phyloP scores from a whole-genome alignment of 2,797 vertebrate species.

The Ispidina picta region DNA sequence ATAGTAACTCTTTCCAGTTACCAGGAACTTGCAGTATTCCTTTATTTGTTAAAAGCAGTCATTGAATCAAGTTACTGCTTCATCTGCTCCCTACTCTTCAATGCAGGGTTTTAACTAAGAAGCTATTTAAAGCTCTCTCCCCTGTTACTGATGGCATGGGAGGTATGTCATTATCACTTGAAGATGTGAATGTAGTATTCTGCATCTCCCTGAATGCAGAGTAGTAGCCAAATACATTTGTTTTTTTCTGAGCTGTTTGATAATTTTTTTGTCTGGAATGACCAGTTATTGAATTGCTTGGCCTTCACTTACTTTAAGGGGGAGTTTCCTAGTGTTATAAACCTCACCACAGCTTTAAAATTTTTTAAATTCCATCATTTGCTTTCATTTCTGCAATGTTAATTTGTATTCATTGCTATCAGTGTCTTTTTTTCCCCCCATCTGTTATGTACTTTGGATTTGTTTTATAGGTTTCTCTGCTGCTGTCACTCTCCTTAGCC shows the following conservation, averaged over 20 bases:
- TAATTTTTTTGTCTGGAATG: neutral
- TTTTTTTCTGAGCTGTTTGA: neutral
- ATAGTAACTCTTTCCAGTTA: neutral
- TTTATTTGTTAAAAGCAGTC: neutral
- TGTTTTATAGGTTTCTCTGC: constrained; percentile 44
- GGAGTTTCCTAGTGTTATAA: neutral
- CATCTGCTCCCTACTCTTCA: neutral
- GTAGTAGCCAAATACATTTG: neutral
- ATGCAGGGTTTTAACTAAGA: neutral
- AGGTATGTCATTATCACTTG: neutral
- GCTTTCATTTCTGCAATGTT: neutral
- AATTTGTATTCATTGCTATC: constrained; percentile 52
- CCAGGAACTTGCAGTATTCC: neutral
- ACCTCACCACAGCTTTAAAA: neutral
- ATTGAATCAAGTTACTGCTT: neutral
- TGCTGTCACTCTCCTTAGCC: neutral
- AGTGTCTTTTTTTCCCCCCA: constrained; percentile 18
- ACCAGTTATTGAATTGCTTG: neutral
- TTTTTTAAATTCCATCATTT: neutral
- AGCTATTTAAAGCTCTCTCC: neutral
- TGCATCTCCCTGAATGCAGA: neutral
- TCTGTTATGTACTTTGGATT: constrained; percentile 40
- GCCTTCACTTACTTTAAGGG: neutral
- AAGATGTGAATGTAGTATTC: neutral
- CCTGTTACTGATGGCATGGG: neutral